A percentile compares a stretch with the other conserved stretches of the same genome.
Evolutionary conservation across 2,888 invertebrate genomes (phyloP).

Genomic region (Peribatodes rhomboidaria): DNA sequence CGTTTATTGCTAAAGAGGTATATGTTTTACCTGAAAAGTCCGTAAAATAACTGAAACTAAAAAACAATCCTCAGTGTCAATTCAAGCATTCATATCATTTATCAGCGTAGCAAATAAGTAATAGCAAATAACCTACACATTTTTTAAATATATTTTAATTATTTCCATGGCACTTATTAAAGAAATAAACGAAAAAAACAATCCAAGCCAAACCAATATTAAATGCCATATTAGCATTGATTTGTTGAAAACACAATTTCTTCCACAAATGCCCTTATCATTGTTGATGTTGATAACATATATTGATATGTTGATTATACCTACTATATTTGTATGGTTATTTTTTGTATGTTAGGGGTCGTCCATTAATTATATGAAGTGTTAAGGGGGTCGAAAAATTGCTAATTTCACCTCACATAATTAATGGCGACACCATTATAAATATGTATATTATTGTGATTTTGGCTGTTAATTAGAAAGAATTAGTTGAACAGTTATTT

Average conservation of each 20-base stretch:
- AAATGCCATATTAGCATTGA: constrained; percentile 32
- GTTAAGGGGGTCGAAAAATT: too few species aligned
- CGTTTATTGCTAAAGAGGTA: too few species aligned
- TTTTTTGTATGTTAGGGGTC: constrained; percentile 4
- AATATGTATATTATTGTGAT: constrained; percentile 20
- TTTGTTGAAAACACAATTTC: constrained; percentile 28
- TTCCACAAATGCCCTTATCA: constrained; percentile 37
- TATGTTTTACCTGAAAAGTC: too few species aligned
- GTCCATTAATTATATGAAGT: too few species aligned
- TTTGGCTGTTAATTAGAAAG: constrained; percentile 1
- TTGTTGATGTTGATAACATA: constrained; percentile 35
- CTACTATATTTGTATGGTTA: background rate
- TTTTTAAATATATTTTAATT: background rate
- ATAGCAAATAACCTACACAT: too few species aligned
- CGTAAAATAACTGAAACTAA: too few species aligned
- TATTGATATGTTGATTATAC: constrained; percentile 8
- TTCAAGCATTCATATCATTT: background rate
- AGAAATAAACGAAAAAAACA: background rate
- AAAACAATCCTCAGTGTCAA: too few species aligned
- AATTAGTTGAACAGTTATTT: background rate
- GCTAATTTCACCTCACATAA: too few species aligned
- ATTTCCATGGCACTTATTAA: background rate
- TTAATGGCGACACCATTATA: too few species aligned
- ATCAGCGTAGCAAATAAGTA: background rate
- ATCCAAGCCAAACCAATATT: background rate